phyloP scores from a whole-genome alignment of 1,140 invertebrate species.

The Papilio xuthus region DNA sequence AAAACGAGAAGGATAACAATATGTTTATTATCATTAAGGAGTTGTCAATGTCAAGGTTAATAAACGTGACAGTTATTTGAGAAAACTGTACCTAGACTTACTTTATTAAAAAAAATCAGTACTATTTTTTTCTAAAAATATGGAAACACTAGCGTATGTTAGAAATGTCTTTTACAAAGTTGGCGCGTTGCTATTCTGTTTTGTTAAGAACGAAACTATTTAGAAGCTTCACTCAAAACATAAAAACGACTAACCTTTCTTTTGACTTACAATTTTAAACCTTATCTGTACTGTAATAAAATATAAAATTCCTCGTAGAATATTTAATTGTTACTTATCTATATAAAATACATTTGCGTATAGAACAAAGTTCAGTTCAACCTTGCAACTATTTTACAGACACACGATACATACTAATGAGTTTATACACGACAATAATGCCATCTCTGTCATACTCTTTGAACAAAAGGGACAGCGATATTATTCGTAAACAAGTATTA shows the following conservation, averaged over 20 bases:
- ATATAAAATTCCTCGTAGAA: neutral
- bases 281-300: neutral
- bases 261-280: neutral
- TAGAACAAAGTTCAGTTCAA: conserved; percentile 5
- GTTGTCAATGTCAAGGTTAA: neutral
- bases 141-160: neutral
- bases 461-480: neutral
- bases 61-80: neutral
- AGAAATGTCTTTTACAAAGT: conserved; percentile 22
- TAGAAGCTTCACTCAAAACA: neutral
- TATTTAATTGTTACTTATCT: neutral
- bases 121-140: neutral
- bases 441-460: neutral
- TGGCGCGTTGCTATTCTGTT: neutral
- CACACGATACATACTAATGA: conserved; percentile 13
- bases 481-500: too few species aligned
- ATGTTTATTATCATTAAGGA: too few species aligned
- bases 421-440: neutral
- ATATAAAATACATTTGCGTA: conserved; percentile 6
- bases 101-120: neutral
- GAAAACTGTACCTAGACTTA: too few species aligned
- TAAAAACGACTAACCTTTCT: neutral
- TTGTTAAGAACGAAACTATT: conserved; percentile 4
- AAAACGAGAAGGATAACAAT: too few species aligned
- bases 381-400: neutral